These are phyloP conservation scores for Lepidocyrtinus sp. DNA, from an alignment of 2,888 invertebrate species.

Conservation along the genomic window DNA sequence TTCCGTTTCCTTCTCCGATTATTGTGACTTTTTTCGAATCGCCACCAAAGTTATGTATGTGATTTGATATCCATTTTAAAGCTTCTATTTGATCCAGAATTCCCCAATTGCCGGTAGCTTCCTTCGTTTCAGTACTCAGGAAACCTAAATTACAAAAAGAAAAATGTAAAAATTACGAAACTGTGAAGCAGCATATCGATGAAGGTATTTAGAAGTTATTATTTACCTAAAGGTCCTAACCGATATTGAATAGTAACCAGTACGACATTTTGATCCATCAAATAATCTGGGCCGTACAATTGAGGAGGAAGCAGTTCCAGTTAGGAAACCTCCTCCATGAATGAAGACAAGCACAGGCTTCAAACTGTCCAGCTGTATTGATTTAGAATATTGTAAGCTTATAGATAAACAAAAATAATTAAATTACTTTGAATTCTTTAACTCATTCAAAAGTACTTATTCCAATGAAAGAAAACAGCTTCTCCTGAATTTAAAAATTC, in stretches of 20 bases:
- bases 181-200: no score
- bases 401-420: conserved; percentile 19
- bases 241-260: conserved; percentile 69
- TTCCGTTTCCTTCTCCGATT: conserved; percentile 62
- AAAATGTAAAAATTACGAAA: no score
- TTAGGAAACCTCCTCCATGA: conserved; percentile 66
- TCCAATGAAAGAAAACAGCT: no score
- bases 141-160: conserved; percentile 67
- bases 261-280: conserved; percentile 64
- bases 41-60: conserved; percentile 69
- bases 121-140: conserved; percentile 67
- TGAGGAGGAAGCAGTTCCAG: conserved; percentile 64
- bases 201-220: no score
- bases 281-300: conserved; percentile 67
- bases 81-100: conserved; percentile 69
- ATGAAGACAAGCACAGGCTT: conserved; percentile 67
- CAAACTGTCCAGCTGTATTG: conserved; percentile 61
- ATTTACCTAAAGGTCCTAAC: conserved; percentile 68
- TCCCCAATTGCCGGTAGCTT: conserved; percentile 69
- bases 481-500: no score
- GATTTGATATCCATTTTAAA: conserved; percentile 67
- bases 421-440: conserved; percentile 6
- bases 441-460: no score
- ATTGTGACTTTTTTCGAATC: conserved; percentile 66
- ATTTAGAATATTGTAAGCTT: no score